Percentiles rank a stretch among this genome's conserved stretches.
These are phyloP conservation scores for Thaumetopoea pityocampa DNA, from an alignment of 1,140 invertebrate species.

Conservation along the genomic window DNA sequence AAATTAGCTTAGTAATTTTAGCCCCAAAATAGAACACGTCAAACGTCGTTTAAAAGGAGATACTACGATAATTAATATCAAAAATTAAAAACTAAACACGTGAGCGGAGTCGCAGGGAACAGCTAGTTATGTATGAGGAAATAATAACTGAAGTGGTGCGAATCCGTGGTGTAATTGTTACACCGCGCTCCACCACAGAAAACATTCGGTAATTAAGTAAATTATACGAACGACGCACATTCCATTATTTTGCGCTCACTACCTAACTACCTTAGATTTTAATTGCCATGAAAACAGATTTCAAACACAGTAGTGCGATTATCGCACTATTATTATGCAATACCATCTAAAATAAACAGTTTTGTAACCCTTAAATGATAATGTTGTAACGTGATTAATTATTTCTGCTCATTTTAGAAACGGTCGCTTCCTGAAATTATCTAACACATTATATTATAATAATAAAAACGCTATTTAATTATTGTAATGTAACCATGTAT, in stretches of 20 bases:
- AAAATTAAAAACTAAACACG: too few relatives aligned
- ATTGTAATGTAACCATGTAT: conserved; percentile 17
- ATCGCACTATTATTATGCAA: conserved; percentile 29
- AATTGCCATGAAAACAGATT: conserved; percentile 37
- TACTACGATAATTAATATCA: too few relatives aligned
- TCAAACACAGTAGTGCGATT: conserved; percentile 21
- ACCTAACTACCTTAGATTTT: conserved; percentile 38
- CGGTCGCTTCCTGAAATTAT: conserved; percentile 8
- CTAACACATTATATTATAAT: conserved; percentile 8
- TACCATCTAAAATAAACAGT: conserved; percentile 20
- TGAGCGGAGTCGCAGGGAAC: too few relatives aligned
- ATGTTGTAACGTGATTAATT: conserved; percentile 17
- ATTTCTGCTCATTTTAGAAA: conserved; percentile 12
- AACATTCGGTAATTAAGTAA: conserved; percentile 39
- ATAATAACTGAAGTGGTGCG: conserved; percentile 3
- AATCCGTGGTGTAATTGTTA: conserved; percentile 19
- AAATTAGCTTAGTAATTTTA: too few relatives aligned
- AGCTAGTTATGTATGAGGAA: too few relatives aligned
- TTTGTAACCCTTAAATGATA: conserved; percentile 10
- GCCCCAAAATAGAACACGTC: too few relatives aligned
- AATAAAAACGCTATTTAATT: neutral
- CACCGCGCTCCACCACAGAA: conserved; percentile 31
- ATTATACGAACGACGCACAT: conserved; percentile 40
- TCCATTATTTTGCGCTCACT: conserved; percentile 32
- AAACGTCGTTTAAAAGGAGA: too few relatives aligned